These are phyloP conservation scores for Corynorhinus townsendii DNA, from an alignment of 2,113 vertebrate genomes.

Conservation along the genomic window DNA sequence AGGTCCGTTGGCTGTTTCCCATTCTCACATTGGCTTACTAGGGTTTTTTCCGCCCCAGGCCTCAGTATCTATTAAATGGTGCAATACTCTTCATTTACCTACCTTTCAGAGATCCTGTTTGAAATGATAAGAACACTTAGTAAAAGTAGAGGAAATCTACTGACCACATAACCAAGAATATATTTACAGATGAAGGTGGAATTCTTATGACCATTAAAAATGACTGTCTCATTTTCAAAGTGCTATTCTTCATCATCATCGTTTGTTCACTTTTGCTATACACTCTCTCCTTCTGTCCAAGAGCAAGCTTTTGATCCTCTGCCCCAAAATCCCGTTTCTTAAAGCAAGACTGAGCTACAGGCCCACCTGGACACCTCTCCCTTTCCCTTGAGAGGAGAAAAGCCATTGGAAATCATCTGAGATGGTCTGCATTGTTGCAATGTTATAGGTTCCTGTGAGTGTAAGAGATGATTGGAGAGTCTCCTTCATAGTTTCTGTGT, in stretches of 20 bases:
- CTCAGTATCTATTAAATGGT: background rate
- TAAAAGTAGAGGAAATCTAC: background rate
- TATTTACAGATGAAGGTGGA: background rate
- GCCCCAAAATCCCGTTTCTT: conserved; percentile 16
- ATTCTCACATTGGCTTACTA: background rate
- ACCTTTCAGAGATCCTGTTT: background rate
- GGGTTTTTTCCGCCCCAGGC: background rate
- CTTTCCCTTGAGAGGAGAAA: background rate
- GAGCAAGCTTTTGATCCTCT: background rate
- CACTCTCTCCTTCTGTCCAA: background rate
- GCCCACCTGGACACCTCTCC: background rate
- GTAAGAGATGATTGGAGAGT: background rate
- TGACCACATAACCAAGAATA: background rate
- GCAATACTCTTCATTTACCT: background rate
- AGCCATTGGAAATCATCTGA: fast-evolving
- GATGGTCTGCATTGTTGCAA: too few relatives aligned
- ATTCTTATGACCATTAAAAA: background rate
- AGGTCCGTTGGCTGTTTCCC: background rate
- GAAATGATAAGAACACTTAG: background rate
- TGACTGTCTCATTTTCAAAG: background rate
- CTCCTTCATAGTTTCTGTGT: background rate
- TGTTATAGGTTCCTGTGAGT: background rate
- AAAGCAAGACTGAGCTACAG: background rate
- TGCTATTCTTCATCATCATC: background rate
- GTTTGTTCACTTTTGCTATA: background rate